These are phyloP conservation scores for Drosophila buzzatii DNA, from an alignment of 2,888 invertebrate species.

Conservation along the genomic window DNA sequence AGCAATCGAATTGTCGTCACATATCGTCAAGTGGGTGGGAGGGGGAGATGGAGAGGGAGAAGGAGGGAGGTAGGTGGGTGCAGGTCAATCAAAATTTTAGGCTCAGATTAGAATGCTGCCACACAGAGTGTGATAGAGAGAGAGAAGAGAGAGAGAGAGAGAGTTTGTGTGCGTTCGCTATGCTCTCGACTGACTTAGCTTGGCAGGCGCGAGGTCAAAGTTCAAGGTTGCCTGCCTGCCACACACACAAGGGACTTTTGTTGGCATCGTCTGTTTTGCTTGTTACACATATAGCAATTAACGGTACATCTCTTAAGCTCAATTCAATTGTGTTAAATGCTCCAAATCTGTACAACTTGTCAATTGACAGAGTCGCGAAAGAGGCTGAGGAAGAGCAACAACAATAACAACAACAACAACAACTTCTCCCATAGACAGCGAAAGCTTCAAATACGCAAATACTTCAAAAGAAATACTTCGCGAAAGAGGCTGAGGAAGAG, in stretches of 20 bases:
- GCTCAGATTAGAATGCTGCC: conserved; percentile 68
- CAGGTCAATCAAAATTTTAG: conserved; percentile 76
- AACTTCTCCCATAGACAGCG: conserved; percentile 23
- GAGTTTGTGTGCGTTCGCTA: neutral
- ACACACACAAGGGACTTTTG: neutral
- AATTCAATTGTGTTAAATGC: conserved; percentile 58
- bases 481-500: too few relatives aligned
- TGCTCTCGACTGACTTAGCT: conserved; percentile 22
- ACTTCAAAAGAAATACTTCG: conserved; percentile 30
- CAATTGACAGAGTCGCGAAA: conserved; percentile 19
- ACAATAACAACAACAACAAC: neutral
- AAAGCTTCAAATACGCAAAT: conserved; percentile 18
- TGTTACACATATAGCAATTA: conserved; percentile 27
- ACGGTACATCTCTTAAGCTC: conserved; percentile 17
- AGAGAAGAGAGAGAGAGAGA: too few relatives aligned
- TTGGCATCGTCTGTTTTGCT: conserved; percentile 5
- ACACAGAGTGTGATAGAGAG: neutral
- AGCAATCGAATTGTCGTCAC: conserved; percentile 54
- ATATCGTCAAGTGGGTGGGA: conserved; percentile 48
- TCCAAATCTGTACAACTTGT: conserved; percentile 41
- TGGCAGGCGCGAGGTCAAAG: conserved; percentile 66
- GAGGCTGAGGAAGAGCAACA: neutral
- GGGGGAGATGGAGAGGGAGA: neutral
- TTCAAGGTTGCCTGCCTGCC: conserved; percentile 69
- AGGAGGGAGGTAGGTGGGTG: neutral